phyloP scores from a whole-genome alignment of 2,888 invertebrate species.

The Schizotus pectinicornis region DNA sequence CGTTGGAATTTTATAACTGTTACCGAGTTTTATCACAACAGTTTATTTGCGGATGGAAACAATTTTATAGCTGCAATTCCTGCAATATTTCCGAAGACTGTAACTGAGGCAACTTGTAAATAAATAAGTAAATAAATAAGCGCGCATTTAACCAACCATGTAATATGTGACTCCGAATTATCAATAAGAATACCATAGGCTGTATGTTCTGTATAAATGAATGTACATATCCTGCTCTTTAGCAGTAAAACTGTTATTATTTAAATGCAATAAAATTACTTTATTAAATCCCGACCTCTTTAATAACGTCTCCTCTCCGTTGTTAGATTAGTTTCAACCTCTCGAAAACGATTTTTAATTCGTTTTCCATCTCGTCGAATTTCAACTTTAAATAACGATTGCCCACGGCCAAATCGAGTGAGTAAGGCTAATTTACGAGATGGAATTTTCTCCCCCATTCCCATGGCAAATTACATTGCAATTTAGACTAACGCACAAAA shows the following conservation, averaged over 20 bases:
- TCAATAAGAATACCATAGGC: conserved; percentile 18
- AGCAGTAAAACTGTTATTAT: conserved; percentile 35
- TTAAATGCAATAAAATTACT: conserved; percentile 30
- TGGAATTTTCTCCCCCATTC: conserved; percentile 32
- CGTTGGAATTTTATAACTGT: too few relatives aligned
- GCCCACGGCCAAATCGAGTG: conserved; percentile 4
- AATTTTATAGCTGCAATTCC: too few relatives aligned
- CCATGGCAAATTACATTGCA: conserved; percentile 32
- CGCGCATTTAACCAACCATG: conserved; percentile 5
- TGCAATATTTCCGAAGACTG: conserved; percentile 4
- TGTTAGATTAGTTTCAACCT: too few relatives aligned
- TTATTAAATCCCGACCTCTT: conserved; percentile 18
- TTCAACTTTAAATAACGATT: background rate
- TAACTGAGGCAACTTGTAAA: background rate
- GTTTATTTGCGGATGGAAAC: too few relatives aligned
- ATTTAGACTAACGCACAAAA: conserved; percentile 21
- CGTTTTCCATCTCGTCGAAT: conserved; percentile 1
- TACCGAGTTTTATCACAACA: too few relatives aligned
- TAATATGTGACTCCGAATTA: conserved; percentile 36
- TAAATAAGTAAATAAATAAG: too few relatives aligned
- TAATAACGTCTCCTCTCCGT: background rate
- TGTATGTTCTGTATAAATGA: conserved; percentile 38
- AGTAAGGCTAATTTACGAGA: conserved; percentile 32
- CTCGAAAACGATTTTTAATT: conserved; percentile 20
- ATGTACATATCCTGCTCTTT: conserved; percentile 43